These are phyloP conservation scores for Melanogrammus aeglefinus DNA, from an alignment of 2,797 vertebrate genomes.

Conservation along the genomic window DNA sequence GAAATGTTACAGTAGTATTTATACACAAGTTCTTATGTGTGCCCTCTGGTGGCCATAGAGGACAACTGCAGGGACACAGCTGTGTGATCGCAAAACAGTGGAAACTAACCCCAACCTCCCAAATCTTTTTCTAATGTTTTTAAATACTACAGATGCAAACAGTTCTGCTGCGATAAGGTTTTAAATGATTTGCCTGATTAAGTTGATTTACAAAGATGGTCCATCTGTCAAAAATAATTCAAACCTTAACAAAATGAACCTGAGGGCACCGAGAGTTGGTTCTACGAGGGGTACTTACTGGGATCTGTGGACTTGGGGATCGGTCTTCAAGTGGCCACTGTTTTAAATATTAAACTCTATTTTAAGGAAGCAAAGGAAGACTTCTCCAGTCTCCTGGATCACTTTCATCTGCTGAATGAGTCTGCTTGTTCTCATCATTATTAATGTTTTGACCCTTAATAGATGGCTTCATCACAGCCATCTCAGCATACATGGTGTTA, in stretches of 20 bases:
- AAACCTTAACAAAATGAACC: conserved; percentile 38
- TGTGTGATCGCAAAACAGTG: background rate
- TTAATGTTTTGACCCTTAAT: background rate
- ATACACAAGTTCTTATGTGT: conserved; percentile 4
- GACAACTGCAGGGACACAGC: conserved; percentile 6
- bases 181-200: no score
- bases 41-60: conserved; percentile 44
- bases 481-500: background rate
- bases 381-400: background rate
- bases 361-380: background rate
- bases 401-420: background rate
- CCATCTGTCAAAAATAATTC: background rate
- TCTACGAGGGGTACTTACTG: conserved; percentile 11
- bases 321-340: background rate
- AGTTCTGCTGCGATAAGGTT: background rate
- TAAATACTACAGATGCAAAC: background rate
- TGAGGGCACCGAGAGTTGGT: conserved; percentile 52
- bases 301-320: background rate
- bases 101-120: background rate
- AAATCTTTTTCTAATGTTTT: conserved; percentile 13
- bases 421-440: background rate
- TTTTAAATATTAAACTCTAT: background rate
- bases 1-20: background rate
- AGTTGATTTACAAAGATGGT: background rate
- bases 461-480: background rate